Evolutionary conservation across 2,113 vertebrate genomes (phyloP).

Genomic region (Sisor rabdophorus): DNA sequence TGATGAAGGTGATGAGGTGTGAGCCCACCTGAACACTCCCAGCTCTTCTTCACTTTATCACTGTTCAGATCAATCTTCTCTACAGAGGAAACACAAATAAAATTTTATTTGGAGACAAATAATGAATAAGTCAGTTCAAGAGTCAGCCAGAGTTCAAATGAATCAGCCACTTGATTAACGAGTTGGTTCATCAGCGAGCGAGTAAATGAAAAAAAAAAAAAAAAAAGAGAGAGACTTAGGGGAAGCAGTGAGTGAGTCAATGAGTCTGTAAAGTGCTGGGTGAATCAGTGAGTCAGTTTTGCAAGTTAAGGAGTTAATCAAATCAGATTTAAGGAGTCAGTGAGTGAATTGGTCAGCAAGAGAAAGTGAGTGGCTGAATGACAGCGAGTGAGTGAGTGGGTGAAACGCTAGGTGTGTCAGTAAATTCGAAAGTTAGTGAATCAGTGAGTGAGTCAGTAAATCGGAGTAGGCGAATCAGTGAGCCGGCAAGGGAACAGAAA

Average conservation of each 20-base stretch:
- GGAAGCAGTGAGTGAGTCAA: background rate
- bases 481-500: background rate
- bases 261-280: background rate
- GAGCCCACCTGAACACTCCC: constrained; percentile 4
- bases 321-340: background rate
- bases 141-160: background rate
- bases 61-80: constrained; percentile 30
- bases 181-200: background rate
- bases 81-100: background rate
- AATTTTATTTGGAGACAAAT: background rate
- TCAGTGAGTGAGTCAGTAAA: too few species aligned
- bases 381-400: too few species aligned
- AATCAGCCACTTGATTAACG: background rate
- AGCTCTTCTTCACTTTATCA: constrained; percentile 25
- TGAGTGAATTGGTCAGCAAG: background rate
- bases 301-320: background rate
- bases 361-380: background rate
- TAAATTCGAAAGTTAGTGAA: too few species aligned
- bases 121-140: background rate
- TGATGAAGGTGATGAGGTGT: too few species aligned
- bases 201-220: background rate
- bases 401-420: too few species aligned
- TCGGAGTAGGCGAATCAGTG: too few species aligned
- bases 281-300: background rate
- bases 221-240: too few species aligned